Percentiles rank a stretch among this genome's conserved stretches.
These are phyloP conservation scores for Dryadula phaetusa DNA, from an alignment of 2,888 invertebrate genomes.

Conservation along the genomic window DNA sequence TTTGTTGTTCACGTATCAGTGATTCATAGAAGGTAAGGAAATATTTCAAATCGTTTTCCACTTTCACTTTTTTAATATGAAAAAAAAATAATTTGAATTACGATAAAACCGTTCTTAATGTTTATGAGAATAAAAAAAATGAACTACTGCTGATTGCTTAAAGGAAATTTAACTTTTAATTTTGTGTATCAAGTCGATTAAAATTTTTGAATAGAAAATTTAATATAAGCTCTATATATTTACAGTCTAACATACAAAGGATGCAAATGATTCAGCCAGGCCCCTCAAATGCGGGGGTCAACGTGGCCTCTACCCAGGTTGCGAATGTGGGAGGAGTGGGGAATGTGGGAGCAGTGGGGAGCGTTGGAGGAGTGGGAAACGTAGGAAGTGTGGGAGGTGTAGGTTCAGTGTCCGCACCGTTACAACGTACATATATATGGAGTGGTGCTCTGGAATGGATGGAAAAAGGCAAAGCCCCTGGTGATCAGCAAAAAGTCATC, in stretches of 20 bases:
- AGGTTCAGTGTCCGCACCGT: constrained; percentile 41
- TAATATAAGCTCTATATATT: not conserved
- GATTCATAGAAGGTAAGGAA: not conserved
- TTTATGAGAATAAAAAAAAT: too few relatives aligned
- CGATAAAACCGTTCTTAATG: too few relatives aligned
- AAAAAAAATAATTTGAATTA: too few relatives aligned
- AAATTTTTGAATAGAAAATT: too few relatives aligned
- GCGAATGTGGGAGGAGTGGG: constrained; percentile 30
- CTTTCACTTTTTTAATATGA: too few relatives aligned
- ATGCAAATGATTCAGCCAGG: constrained; percentile 66
- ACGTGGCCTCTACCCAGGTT: constrained; percentile 25
- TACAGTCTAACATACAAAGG: constrained; percentile 57
- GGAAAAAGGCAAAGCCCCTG: constrained; percentile 92
- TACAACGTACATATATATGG: constrained; percentile 85
- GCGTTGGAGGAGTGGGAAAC: constrained; percentile 9
- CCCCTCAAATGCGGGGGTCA: constrained; percentile 49
- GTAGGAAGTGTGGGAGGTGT: constrained; percentile 19
- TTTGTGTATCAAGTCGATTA: too few relatives aligned
- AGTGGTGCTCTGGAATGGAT: constrained; percentile 96
- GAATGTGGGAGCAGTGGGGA: constrained; percentile 1
- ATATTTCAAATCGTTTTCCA: too few relatives aligned
- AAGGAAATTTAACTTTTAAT: too few relatives aligned
- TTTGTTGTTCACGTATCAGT: too few relatives aligned
- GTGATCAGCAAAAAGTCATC: constrained; percentile 92
- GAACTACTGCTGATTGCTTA: too few relatives aligned